These are phyloP conservation scores for Chondrilla cf. caribensis DNA, from an alignment of 37 sponge, comb jelly and placozoan genomes.

Conservation along the genomic window DNA sequence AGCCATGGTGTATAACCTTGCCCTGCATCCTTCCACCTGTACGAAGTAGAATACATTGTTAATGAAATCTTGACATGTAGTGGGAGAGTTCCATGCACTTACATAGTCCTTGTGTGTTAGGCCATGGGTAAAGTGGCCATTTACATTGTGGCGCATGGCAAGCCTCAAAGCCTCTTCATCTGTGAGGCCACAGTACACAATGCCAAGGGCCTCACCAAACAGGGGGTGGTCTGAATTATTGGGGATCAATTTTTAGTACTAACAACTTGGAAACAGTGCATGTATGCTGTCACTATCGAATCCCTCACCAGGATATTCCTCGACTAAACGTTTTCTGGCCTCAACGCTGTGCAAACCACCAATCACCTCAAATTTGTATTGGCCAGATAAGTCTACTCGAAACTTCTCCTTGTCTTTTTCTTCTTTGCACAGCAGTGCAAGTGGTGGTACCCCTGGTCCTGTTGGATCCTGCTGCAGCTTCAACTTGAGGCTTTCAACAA, in stretches of 20 bases:
- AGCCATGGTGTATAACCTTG: slow-evolving; percentile 28
- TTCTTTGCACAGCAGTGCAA: slow-evolving; percentile 44
- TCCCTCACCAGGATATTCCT: slow-evolving; percentile 10
- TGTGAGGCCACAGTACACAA: slow-evolving; percentile 12
- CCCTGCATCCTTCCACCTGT: slow-evolving; percentile 29
- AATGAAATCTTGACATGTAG: no score
- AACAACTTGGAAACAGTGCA: no score
- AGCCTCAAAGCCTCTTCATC: neutral
- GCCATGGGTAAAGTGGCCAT: slow-evolving; percentile 11
- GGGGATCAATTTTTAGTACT: no score
- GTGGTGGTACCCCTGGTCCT: slow-evolving; percentile 48
- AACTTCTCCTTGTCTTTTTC: neutral
- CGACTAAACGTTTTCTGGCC: slow-evolving; percentile 15
- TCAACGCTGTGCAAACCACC: slow-evolving; percentile 41
- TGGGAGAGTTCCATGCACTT: no score
- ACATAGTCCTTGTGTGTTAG: slow-evolving; percentile 14
- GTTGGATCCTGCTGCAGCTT: slow-evolving; percentile 31
- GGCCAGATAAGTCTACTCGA: neutral
- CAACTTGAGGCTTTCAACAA: slow-evolving; percentile 28
- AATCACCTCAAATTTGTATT: slow-evolving; percentile 40
- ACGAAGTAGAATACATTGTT: neutral
- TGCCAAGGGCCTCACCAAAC: neutral
- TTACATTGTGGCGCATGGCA: neutral
- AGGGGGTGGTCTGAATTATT: neutral
- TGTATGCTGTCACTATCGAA: no score